phyloP scores from a whole-genome alignment of 2,113 vertebrate species.

The Asarcornis scutulata region DNA sequence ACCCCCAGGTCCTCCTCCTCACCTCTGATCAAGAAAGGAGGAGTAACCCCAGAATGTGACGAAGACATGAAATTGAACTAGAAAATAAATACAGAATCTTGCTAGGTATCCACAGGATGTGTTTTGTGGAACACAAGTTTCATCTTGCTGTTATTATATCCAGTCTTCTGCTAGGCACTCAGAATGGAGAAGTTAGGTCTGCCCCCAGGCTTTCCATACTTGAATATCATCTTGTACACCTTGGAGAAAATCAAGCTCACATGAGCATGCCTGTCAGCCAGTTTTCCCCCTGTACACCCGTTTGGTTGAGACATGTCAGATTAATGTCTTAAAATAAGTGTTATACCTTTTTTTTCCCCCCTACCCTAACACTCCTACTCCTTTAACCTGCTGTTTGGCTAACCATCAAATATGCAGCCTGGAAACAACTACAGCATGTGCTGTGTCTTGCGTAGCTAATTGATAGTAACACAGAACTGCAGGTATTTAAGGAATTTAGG shows the following conservation, averaged over 20 bases:
- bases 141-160: background rate
- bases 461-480: background rate
- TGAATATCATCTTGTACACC: background rate
- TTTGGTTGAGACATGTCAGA: background rate
- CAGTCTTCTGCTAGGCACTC: background rate
- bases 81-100: background rate
- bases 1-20: background rate
- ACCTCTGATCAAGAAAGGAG: background rate
- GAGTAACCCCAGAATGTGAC: background rate
- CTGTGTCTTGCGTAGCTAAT: conserved; percentile 8
- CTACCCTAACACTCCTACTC: background rate
- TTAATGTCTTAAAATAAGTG: background rate
- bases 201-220: too few relatives aligned
- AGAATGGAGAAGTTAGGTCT: background rate
- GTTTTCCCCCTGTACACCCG: background rate
- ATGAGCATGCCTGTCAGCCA: background rate
- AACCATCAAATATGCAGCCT: background rate
- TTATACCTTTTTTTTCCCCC: rapidly evolving
- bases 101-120: background rate
- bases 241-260: background rate
- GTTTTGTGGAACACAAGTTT: background rate
- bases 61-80: background rate
- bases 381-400: conserved; percentile 1
- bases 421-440: conserved; percentile 5
- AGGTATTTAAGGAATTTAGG: conserved; percentile 38